Evolutionary conservation across 2,797 vertebrate species (phyloP).

Genomic region (Sebastes diploproa): DNA sequence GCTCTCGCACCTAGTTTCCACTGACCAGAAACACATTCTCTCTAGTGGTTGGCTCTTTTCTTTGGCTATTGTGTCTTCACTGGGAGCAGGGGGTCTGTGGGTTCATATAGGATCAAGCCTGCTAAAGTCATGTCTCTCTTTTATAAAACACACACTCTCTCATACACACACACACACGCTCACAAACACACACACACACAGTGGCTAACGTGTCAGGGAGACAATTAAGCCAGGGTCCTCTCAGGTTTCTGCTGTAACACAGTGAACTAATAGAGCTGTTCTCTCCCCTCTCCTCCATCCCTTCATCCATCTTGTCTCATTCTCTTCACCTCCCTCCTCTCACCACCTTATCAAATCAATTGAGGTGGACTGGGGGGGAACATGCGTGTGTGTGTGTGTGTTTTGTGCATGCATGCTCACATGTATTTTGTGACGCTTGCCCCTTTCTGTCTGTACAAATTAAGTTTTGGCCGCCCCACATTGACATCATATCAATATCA

Average conservation of each 20-base stretch:
- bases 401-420: background rate
- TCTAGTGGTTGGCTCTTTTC: constrained; percentile 80
- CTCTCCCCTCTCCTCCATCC: constrained; percentile 36
- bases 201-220: constrained; percentile 83
- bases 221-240: constrained; percentile 82
- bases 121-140: background rate
- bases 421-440: background rate
- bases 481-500: background rate
- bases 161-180: constrained; percentile 40
- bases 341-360: constrained; percentile 57
- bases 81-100: background rate
- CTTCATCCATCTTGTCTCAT: constrained; percentile 36
- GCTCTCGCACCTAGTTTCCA: constrained; percentile 75
- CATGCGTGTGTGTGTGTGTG: background rate
- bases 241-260: constrained; percentile 85
- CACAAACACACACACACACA: constrained; percentile 49
- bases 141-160: background rate
- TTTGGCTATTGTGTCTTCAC: constrained; percentile 79
- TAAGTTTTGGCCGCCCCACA: constrained; percentile 50
- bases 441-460: background rate
- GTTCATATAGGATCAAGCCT: background rate
- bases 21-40: constrained; percentile 85
- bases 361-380: constrained; percentile 16
- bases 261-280: constrained; percentile 77
- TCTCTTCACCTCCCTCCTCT: constrained; percentile 35